phyloP scores from a whole-genome alignment of 2,888 invertebrate genomes.

The Nomada ruficornis region DNA sequence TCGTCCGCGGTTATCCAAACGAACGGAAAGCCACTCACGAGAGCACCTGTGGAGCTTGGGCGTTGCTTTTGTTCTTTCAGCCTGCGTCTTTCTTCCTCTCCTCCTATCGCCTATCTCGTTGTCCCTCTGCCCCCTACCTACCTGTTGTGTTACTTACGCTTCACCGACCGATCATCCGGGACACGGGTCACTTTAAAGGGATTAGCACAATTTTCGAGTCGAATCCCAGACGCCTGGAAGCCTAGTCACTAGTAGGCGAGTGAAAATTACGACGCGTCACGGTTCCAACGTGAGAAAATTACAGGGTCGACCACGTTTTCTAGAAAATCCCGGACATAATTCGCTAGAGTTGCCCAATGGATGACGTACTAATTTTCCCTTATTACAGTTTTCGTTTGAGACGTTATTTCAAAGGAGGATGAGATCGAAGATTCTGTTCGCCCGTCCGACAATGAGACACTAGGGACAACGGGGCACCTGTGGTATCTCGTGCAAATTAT shows the following conservation, averaged over 20 bases:
- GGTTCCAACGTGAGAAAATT: conserved; percentile 76
- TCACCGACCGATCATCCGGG: conserved; percentile 69
- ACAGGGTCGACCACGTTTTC: conserved; percentile 48
- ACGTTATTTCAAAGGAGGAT: neutral
- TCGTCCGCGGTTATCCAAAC: conserved; percentile 74
- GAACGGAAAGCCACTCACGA: conserved; percentile 69
- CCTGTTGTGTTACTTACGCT: conserved; percentile 75
- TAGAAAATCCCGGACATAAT: conserved; percentile 31
- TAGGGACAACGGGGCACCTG: too few relatives aligned
- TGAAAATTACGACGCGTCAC: conserved; percentile 69
- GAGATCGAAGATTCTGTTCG: neutral
- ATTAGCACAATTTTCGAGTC: conserved; percentile 74
- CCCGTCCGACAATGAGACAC: neutral
- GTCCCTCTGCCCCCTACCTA: conserved; percentile 64
- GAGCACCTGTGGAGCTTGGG: conserved; percentile 80
- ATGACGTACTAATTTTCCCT: conserved; percentile 37
- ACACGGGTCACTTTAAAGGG: conserved; percentile 76
- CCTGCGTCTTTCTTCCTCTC: conserved; percentile 41
- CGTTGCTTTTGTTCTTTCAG: conserved; percentile 76
- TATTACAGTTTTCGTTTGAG: neutral
- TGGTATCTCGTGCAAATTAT: too few relatives aligned
- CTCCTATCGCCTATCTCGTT: conserved; percentile 43
- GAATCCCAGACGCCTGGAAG: conserved; percentile 35
- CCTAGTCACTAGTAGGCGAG: conserved; percentile 38
- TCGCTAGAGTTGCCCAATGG: neutral